Evolutionary conservation across 2,797 vertebrate genomes (phyloP), one percentile per base, ranked within the genome.

Genomic region (Champsocephalus esox): DNA sequence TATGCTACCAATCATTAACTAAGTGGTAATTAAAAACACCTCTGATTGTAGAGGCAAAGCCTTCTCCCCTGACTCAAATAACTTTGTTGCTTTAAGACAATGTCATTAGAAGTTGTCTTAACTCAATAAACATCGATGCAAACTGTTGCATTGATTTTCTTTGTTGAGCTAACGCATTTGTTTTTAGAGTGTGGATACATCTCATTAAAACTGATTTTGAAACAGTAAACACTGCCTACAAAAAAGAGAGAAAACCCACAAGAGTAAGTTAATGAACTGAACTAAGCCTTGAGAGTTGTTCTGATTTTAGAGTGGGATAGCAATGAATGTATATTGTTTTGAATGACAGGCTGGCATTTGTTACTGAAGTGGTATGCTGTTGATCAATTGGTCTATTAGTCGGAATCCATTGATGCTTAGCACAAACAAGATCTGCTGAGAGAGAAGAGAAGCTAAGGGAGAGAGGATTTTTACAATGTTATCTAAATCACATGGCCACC

Each of bases 301-400:
- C 50, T 41, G 46, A 59, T 66, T 69, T 77, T 28, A 50, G 24
- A 71, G 66, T 19, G 34, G 38, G 72, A 64, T 56, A 51, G 17
- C 51, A 41, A 5, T 74, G 51, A 70, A 79, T 72, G 66, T 63
- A 57, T 81, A 71, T 48, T n/a, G 14, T 24, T 81, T 77, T 82
- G 38, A 82, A 79, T 85, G 72, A 75, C 61, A 59, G 38, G 3
- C 32, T 73, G 60, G 24, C 49, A 68, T 70, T 77, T 66, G 28
- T 58, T 71, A 45, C 43, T 38, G 28, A 71, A 71, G 62, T 57
- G 54, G 17, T 75, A 13, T 41, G 50, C 16, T 57, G 63, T 52
- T 71, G 49, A 87, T 88, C 28, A 65, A 73, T 81, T 60, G 61
- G 70, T 82, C 72, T 66, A 59, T 78, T 78, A 79, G 58, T 81